These are phyloP conservation scores for Gonocerus acuteangulatus DNA, from an alignment of 2,888 invertebrate genomes.

Conservation along the genomic window DNA sequence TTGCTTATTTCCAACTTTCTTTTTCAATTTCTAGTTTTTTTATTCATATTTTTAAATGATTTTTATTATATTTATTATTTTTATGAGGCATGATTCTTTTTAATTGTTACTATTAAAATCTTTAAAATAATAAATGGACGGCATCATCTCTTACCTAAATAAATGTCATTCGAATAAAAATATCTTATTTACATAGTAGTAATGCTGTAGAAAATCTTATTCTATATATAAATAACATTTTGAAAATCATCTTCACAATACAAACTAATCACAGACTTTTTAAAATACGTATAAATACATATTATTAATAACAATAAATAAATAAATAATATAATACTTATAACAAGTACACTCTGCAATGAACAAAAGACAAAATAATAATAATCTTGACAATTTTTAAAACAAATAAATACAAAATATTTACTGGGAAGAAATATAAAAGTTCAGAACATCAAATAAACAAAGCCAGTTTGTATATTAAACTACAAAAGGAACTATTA, in stretches of 20 bases:
- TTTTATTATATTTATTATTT: too few relatives aligned
- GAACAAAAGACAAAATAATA: not conserved
- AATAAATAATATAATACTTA: slow-evolving; percentile 7
- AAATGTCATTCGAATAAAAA: slow-evolving; percentile 17
- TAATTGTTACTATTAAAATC: too few relatives aligned
- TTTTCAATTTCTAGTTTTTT: too few relatives aligned
- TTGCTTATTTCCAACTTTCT: too few relatives aligned
- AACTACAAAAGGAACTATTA: too few relatives aligned
- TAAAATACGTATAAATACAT: slow-evolving; percentile 9
- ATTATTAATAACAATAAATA: slow-evolving; percentile 9
- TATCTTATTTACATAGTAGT: slow-evolving; percentile 16
- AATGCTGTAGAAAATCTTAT: slow-evolving; percentile 9
- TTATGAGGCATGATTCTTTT: too few relatives aligned
- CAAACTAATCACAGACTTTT: slow-evolving; percentile 20
- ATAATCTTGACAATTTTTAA: not conserved
- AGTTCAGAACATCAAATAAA: too few relatives aligned
- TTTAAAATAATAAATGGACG: slow-evolving; percentile 11
- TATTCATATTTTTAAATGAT: too few relatives aligned
- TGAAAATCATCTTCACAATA: slow-evolving; percentile 6
- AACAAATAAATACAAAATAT: not conserved
- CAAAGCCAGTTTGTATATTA: too few relatives aligned
- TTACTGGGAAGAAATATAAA: not conserved
- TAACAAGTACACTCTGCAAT: not conserved
- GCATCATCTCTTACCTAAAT: slow-evolving; percentile 3
- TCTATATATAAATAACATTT: slow-evolving; percentile 18